A percentile compares a stretch with the other conserved stretches of the same genome.
phyloP scores from a whole-genome alignment of 2,888 invertebrate genomes.

The Copidosoma aretas region DNA sequence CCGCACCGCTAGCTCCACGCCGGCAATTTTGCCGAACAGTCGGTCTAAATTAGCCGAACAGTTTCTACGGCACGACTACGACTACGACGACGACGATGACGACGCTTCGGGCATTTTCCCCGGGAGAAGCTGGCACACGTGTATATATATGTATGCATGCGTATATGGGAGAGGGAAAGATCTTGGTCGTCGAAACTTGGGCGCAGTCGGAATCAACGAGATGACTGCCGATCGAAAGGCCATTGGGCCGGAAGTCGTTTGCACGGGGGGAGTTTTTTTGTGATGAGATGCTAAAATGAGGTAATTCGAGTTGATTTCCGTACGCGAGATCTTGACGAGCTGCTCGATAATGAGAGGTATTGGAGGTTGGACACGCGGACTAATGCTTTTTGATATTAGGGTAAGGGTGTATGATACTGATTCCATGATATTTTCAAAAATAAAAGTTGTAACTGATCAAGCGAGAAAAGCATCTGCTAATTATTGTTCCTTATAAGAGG shows the following conservation, averaged over 20 bases:
- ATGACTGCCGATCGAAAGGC: not conserved
- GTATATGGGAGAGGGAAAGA: conserved; percentile 8
- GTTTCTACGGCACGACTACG: conserved; percentile 46
- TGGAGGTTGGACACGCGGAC: too few species aligned
- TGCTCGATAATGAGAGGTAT: too few species aligned
- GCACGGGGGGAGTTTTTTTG: not conserved
- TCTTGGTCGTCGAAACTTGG: conserved; percentile 14
- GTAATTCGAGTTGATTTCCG: too few species aligned
- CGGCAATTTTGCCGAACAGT: conserved; percentile 58
- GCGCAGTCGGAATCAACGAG: conserved; percentile 23
- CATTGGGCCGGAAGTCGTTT: too few species aligned
- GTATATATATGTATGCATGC: too few species aligned
- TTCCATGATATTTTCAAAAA: too few species aligned
- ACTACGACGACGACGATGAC: conserved; percentile 2
- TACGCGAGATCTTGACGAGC: too few species aligned
- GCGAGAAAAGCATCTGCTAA: too few species aligned
- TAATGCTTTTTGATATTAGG: too few species aligned
- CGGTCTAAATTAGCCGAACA: conserved; percentile 54
- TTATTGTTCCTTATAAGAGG: too few species aligned
- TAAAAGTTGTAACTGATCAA: too few species aligned
- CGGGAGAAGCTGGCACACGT: not conserved
- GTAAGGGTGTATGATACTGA: too few species aligned
- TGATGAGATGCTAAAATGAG: conserved; percentile 26
- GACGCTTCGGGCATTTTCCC: not conserved
- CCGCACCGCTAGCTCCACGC: conserved; percentile 39